A percentile compares a stretch with the other conserved stretches of the same genome.
Conservation (phyloP, 1,140 invertebrate species). For the Brachionus asplanchnoidis region DNA sequence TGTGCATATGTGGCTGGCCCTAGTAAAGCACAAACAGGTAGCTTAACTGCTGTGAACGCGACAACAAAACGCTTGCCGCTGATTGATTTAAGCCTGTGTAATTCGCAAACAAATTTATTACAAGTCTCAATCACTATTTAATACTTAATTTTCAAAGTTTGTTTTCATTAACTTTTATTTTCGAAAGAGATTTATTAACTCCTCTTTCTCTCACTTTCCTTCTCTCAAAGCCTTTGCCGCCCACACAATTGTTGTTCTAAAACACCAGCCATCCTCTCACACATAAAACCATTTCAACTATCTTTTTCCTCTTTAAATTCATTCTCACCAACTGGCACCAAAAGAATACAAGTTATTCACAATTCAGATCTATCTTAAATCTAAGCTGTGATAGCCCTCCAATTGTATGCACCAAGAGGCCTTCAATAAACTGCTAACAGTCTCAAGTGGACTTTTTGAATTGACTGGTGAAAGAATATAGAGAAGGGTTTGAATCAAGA, state of each 20-base stretch:
- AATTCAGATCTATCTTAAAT: too few relatives aligned
- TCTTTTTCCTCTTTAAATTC: too few relatives aligned
- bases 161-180: slow-evolving; percentile 14
- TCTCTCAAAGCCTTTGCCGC: not conserved
- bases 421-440: too few relatives aligned
- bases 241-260: not conserved
- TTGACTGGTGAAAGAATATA: too few relatives aligned
- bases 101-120: slow-evolving; percentile 10
- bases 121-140: slow-evolving; percentile 21
- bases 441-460: too few relatives aligned
- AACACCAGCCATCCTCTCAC: not conserved
- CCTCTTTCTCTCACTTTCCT: not conserved
- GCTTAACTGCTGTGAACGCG: not conserved
- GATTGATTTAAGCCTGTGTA: slow-evolving; percentile 6
- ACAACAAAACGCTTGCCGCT: not conserved
- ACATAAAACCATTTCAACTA: not conserved
- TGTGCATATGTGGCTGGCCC: not conserved
- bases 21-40: not conserved
- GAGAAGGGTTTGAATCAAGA: too few relatives aligned
- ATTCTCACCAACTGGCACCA: too few relatives aligned
- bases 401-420: too few relatives aligned
- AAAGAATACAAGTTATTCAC: too few relatives aligned
- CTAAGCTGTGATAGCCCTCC: too few relatives aligned
- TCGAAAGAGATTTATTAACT: slow-evolving; percentile 9
- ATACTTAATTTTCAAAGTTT: slow-evolving; percentile 20